phyloP scores from a whole-genome alignment of 2,113 vertebrate species.

The Paradisaea rubra region DNA sequence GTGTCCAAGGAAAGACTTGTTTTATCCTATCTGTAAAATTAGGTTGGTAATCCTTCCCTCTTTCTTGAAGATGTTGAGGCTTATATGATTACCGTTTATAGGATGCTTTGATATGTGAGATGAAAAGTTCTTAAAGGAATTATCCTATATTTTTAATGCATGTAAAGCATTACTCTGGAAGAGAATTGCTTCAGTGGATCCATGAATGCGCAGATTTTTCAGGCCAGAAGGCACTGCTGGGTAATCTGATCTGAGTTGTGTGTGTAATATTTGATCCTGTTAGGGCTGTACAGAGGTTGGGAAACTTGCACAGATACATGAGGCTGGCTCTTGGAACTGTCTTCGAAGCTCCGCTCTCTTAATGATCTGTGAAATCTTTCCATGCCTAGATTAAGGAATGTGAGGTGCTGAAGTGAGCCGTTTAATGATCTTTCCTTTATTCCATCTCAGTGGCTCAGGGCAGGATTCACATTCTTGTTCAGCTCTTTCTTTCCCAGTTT shows the following conservation, averaged over 20 bases:
- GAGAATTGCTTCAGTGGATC: not conserved
- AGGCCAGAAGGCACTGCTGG: not conserved
- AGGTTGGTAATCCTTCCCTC: not conserved
- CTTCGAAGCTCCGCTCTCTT: not conserved
- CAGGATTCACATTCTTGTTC: not conserved
- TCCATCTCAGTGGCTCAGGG: not conserved
- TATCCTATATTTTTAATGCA: not conserved
- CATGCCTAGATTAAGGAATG: not conserved
- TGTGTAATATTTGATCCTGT: not conserved
- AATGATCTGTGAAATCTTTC: constrained; percentile 8
- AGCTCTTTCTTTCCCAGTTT: not conserved
- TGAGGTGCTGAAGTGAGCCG: not conserved
- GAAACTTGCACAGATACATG: not conserved
- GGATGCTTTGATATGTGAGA: not conserved
- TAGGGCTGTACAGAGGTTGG: not conserved
- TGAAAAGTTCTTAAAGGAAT: not conserved
- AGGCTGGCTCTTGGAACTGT: not conserved
- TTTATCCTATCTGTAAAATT: not conserved
- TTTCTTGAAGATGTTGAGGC: not conserved
- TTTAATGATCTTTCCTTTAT: constrained; percentile 35
- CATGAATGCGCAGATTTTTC: not conserved
- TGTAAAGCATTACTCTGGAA: not conserved
- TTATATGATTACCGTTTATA: not conserved
- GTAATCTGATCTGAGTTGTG: not conserved
- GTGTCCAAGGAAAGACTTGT: not conserved